Evolutionary conservation across 2,113 vertebrate genomes (phyloP).

Genomic region (Callopanchax toddi): DNA sequence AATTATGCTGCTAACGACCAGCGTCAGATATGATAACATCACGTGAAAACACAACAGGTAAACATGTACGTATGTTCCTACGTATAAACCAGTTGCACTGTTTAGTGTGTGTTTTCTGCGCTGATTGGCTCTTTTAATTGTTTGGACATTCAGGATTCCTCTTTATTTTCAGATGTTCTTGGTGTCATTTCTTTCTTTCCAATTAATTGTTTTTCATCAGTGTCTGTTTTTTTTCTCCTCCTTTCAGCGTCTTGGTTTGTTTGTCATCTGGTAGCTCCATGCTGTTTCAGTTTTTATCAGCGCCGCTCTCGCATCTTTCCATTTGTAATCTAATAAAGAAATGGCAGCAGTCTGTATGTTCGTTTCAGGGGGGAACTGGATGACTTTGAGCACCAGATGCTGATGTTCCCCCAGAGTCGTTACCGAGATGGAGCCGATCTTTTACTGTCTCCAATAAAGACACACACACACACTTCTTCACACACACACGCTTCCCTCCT

Average conservation of each 20-base stretch:
- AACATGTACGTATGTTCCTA: neutral
- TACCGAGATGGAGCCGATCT: slow-evolving; percentile 64
- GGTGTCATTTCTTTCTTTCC: slow-evolving; percentile 41
- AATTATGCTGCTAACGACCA: no score
- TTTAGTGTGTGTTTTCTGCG: slow-evolving; percentile 3
- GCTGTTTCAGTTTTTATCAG: slow-evolving; percentile 52
- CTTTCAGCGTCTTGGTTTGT: slow-evolving; percentile 39
- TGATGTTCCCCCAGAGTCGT: slow-evolving; percentile 71
- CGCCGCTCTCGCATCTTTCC: slow-evolving; percentile 47
- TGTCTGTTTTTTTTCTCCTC: slow-evolving; percentile 23
- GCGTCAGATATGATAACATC: no score
- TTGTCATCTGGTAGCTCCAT: slow-evolving; percentile 52
- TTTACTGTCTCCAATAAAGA: slow-evolving; percentile 73
- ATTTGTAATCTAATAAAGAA: slow-evolving; percentile 72
- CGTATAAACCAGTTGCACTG: neutral
- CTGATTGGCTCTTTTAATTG: slow-evolving; percentile 35
- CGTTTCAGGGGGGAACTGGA: slow-evolving; percentile 60
- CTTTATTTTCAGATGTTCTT: slow-evolving; percentile 20
- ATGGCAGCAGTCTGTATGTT: slow-evolving; percentile 67
- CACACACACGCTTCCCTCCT: slow-evolving; percentile 14
- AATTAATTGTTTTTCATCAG: slow-evolving; percentile 59
- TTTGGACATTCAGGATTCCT: slow-evolving; percentile 39
- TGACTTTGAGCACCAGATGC: slow-evolving; percentile 79
- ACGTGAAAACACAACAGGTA: no score
- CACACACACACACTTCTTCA: slow-evolving; percentile 20